These are phyloP conservation scores for Phrynocephalus forsythii DNA, from an alignment of 2,797 vertebrate species.

Conservation along the genomic window DNA sequence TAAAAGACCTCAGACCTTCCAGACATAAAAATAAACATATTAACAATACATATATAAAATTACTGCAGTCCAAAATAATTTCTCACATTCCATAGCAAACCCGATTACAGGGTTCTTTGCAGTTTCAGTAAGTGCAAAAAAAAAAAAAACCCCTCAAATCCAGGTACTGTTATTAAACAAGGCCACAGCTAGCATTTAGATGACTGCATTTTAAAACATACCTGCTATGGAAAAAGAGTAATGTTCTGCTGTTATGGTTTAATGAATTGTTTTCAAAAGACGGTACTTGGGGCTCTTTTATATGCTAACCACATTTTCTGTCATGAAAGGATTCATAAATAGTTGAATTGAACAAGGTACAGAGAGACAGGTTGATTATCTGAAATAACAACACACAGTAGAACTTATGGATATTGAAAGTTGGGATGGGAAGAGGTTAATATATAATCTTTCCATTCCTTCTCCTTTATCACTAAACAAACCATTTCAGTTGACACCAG, in stretches of 20 bases:
- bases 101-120: conserved; percentile 41
- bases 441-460: background rate
- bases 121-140: conserved; percentile 19
- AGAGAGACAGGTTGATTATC: conserved; percentile 36
- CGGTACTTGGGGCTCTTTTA: conserved; percentile 24
- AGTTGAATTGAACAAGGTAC: conserved; percentile 23
- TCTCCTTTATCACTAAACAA: conserved; percentile 25
- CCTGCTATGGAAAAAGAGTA: conserved; percentile 34
- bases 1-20: conserved; percentile 16
- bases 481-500: background rate
- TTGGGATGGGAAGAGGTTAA: background rate
- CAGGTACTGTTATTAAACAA: conserved; percentile 16
- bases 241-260: conserved; percentile 30
- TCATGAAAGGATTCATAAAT: conserved; percentile 40
- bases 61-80: conserved; percentile 30
- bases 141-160: conserved; percentile 17
- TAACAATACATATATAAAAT: conserved; percentile 28
- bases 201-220: conserved; percentile 37
- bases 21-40: conserved; percentile 19
- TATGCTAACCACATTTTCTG: conserved; percentile 37
- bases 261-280: conserved; percentile 40
- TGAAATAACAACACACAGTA: conserved; percentile 31
- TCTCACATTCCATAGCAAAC: conserved; percentile 13
- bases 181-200: conserved; percentile 50
- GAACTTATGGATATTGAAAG: conserved; percentile 22